phyloP scores from a whole-genome alignment of 2,888 invertebrate genomes.

The Chydorus sphaericus region DNA sequence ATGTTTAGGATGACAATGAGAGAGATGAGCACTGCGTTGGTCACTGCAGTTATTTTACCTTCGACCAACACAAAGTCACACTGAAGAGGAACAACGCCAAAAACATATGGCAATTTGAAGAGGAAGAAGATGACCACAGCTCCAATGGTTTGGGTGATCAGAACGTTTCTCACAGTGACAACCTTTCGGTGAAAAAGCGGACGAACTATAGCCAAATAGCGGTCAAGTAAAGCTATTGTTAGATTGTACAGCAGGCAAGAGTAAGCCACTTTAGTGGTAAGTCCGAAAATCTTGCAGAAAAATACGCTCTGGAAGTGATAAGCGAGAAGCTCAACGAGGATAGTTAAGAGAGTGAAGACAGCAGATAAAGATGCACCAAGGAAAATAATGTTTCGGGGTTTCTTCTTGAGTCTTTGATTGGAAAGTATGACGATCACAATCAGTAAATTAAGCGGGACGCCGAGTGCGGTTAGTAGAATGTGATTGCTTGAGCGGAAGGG shows the following conservation, averaged over 20 bases:
- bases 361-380: background rate
- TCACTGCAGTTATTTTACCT: background rate
- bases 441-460: background rate
- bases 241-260: background rate
- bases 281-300: background rate
- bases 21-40: background rate
- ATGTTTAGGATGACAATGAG: background rate
- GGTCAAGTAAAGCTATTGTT: background rate
- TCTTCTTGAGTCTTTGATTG: background rate
- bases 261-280: background rate
- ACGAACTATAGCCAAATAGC: background rate
- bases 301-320: background rate
- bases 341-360: background rate
- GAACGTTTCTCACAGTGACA: background rate
- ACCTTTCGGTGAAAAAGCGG: background rate
- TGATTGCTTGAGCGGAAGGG: background rate
- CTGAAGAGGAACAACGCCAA: background rate
- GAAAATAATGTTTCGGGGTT: background rate
- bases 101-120: background rate
- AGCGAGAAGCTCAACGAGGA: background rate
- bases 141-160: background rate
- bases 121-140: background rate
- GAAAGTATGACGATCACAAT: background rate
- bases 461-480: background rate
- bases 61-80: background rate